These are phyloP conservation scores for Dexiosoma caninum DNA, from an alignment of 2,888 invertebrate genomes.

Conservation along the genomic window DNA sequence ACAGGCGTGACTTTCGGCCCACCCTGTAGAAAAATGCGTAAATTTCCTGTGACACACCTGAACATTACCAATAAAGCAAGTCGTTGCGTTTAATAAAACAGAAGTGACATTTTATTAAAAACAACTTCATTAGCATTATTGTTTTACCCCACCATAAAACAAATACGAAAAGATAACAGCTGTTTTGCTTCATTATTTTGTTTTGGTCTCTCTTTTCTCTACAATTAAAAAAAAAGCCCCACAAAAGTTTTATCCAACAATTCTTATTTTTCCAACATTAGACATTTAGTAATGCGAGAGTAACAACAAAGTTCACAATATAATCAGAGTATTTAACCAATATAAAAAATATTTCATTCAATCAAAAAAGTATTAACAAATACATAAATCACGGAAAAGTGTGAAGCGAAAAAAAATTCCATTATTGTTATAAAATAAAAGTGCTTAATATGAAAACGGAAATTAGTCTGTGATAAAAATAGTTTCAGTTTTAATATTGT, in stretches of 20 bases:
- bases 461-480: neutral
- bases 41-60: too few relatives aligned
- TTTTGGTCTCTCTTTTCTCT: constrained; percentile 44
- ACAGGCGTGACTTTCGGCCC: too few relatives aligned
- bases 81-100: too few relatives aligned
- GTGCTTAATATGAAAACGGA: neutral
- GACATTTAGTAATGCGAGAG: constrained; percentile 19
- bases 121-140: neutral
- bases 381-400: neutral
- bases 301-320: neutral
- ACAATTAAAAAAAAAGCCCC: neutral
- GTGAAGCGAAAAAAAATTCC: neutral
- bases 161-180: neutral
- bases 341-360: too few relatives aligned
- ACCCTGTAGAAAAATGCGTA: too few relatives aligned
- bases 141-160: neutral
- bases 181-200: constrained; percentile 16
- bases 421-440: neutral
- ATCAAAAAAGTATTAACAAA: neutral
- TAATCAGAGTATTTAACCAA: too few relatives aligned
- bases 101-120: neutral
- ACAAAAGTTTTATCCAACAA: neutral
- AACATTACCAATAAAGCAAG: too few relatives aligned
- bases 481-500: neutral
- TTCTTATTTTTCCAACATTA: constrained; percentile 1